Evolutionary conservation across 2,113 vertebrate species (phyloP), one percentile per base, ranked within the genome.

Genomic region (Coturnix japonica): DNA sequence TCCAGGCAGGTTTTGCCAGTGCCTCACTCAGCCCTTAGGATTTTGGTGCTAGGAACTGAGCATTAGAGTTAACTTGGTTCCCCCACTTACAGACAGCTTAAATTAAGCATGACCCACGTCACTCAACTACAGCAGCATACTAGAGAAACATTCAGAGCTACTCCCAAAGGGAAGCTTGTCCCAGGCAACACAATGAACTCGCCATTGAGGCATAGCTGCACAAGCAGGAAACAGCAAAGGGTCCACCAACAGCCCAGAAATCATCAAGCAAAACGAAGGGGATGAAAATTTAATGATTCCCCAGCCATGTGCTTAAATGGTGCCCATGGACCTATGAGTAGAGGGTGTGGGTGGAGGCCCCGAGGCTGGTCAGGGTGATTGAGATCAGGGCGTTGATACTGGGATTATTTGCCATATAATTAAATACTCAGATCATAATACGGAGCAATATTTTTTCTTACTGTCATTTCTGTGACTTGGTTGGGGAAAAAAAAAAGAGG

Each of bases 271-370:
- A 54, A 64, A 14, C 6, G 22, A 61, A 49, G 3, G 22, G 13
- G 9, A n/a, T 2, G 13, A 46, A 7, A 33, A 61, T 4, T 2
- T 2, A 6, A 3, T 7, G 0, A 13, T 2, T 0, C 2, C 16
- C 23, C 21, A 43, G 8, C 6, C 12, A 53, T 53, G 33, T 14
- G 30, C 35, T 85, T 76, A 89, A 76, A 66, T 54, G 7, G 19
- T 87, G 37, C 6, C 84, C 8, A 25, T 57, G 16, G 26, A 57
- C 59, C 70, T 44, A 5, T 65, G 15, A 49, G 82, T 41, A 82
- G 15, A 76, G 33, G 16, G 7, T 23, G 19, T 79, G 59, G 44
- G 53, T 69, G 28, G 71, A 87, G 23, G 9, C 13, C 31, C 7
- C 87, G 74, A 87, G 67, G 74, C 54, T 81, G 26, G 14, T 94